Evolutionary conservation across 1,140 invertebrate genomes (phyloP).

Genomic region (Campoletis sonorensis): DNA sequence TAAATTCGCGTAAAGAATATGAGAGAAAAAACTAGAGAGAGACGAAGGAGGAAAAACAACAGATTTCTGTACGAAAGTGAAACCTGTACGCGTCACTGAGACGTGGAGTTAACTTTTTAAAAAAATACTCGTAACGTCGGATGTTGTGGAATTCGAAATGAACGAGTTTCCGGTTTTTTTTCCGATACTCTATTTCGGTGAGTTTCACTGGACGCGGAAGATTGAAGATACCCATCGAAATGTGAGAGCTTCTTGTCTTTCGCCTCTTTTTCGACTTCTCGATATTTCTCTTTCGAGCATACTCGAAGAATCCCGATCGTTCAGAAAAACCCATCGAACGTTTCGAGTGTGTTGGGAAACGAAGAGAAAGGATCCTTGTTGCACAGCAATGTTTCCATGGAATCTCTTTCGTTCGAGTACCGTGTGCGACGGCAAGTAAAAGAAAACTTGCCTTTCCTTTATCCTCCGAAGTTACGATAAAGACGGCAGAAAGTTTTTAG

Average conservation of each 20-base stretch:
- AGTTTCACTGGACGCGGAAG: background rate
- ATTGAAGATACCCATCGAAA: background rate
- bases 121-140: slow-evolving; percentile 4
- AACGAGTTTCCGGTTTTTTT: background rate
- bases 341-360: background rate
- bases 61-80: background rate
- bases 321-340: background rate
- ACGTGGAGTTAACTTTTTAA: background rate
- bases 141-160: slow-evolving; percentile 3
- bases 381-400: background rate
- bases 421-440: slow-evolving; percentile 12
- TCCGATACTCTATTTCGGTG: background rate
- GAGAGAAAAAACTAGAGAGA: background rate
- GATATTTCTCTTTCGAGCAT: background rate
- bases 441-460: background rate
- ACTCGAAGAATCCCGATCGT: slow-evolving; percentile 13
- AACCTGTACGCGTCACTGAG: background rate
- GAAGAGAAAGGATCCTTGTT: background rate
- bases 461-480: slow-evolving; percentile 2
- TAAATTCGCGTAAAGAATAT: background rate
- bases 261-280: background rate
- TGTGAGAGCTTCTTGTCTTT: slow-evolving; percentile 4
- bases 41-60: background rate
- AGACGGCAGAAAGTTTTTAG: slow-evolving; percentile 5
- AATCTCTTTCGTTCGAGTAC: slow-evolving; percentile 5